Base-by-base conservation (phyloP, 1,140 invertebrate species). In the Babylonia areolata region DNA sequence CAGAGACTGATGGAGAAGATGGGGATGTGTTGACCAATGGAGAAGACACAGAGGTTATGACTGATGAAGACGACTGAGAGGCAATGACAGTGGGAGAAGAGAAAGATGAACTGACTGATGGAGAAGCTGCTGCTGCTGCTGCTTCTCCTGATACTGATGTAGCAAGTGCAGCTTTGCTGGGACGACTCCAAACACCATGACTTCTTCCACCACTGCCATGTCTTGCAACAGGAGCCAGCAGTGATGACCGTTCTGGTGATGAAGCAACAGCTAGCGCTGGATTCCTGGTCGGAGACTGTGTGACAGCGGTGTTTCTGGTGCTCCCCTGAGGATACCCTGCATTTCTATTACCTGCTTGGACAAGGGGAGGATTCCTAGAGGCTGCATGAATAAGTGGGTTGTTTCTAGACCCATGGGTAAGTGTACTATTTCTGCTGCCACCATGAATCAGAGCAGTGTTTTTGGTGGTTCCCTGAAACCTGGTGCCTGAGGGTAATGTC, bases 381-480 rank as follows among this genome's bases (percentile, higher is more conserved):
- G 58, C 58, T 23, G 58, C 58, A 64, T 64, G 58, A 23, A 64
- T 64, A 23, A 64, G 58, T n/a, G 58, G 58, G 28, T 64, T 64
- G 58, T 64, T 64, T 64, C 58, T 64, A 64, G 58, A 5, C 5
- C 28, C 5, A 23, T 64, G 58, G 12, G 58, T 6, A 12, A 64
- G 23, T 28, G 58, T 64, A 5, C 15, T 64, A n/a, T 64, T 64
- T 64, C 58, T 64, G 58, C 58, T 64, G 58, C 20, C 28, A 64
- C 58, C 58, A 23, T 64, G 28, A 64, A 64, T 64, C 15, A 64
- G 58, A 23, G 75, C 75, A 39, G 35, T 77, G 75, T 77, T 77
- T 28, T 40, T 77, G 12, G 75, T 77, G 75, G 37, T 40, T 40
- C 75, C 75, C 37, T 77, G 75, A 77, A 77, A 77, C 75, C 37